Evolutionary conservation across 2,113 vertebrate species (phyloP).

Genomic region (Thalassoma bifasciatum): DNA sequence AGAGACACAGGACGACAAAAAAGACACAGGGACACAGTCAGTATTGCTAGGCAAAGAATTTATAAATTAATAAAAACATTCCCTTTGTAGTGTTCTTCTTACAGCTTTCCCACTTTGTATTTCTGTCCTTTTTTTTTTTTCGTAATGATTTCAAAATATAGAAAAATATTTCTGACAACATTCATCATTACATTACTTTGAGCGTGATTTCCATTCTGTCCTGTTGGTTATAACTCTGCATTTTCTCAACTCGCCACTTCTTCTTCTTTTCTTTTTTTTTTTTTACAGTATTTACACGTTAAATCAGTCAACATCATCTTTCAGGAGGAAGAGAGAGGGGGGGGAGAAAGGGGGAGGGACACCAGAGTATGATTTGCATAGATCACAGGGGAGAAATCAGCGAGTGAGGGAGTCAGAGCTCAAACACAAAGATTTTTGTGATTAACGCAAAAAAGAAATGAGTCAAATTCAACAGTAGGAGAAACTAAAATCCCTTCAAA

Average conservation of each 20-base stretch:
- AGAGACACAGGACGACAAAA: conserved; percentile 33
- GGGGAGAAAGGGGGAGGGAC: conserved; percentile 66
- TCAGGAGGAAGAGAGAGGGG: conserved; percentile 63
- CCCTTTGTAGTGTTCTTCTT: conserved; percentile 84
- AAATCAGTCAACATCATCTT: conserved; percentile 54
- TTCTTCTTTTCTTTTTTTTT: too few relatives aligned
- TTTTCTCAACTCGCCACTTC: conserved; percentile 34
- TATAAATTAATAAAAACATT: conserved; percentile 89
- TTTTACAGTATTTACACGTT: conserved; percentile 77
- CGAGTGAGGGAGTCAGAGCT: conserved; percentile 2
- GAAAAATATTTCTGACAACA: conserved; percentile 86
- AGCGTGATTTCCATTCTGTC: conserved; percentile 72
- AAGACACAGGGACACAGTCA: conserved; percentile 61
- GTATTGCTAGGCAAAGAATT: conserved; percentile 84
- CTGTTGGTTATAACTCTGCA: conserved; percentile 53
- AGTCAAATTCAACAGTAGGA: conserved; percentile 26
- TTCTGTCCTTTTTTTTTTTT: conserved; percentile 51
- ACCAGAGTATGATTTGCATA: conserved; percentile 82
- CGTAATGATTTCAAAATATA: conserved; percentile 79
- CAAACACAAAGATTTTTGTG: conserved; percentile 11
- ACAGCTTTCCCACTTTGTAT: conserved; percentile 71
- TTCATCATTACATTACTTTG: conserved; percentile 76
- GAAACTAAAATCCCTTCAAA: conserved; percentile 8
- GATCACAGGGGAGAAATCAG: conserved; percentile 73
- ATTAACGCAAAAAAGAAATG: conserved; percentile 14